Evolutionary conservation across 2,888 invertebrate genomes (phyloP).

Genomic region (Pyrochroa serraticornis): DNA sequence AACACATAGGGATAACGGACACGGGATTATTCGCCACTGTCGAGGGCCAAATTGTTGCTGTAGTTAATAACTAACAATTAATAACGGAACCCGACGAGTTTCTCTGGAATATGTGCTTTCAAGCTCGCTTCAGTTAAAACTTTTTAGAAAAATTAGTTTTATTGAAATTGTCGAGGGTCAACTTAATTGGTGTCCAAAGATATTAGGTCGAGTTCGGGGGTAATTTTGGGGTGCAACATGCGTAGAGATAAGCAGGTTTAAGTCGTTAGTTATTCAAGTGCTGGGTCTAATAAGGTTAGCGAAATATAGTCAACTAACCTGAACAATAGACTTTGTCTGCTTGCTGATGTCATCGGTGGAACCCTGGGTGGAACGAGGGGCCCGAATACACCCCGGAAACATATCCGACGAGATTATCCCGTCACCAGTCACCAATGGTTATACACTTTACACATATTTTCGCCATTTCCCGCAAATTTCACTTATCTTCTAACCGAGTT

Average conservation of each 20-base stretch:
- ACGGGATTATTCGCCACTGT: too few species aligned
- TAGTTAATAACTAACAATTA: too few species aligned
- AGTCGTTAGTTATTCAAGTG: too few species aligned
- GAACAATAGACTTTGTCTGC: conserved; percentile 72
- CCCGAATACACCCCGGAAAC: conserved; percentile 74
- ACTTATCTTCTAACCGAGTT: conserved; percentile 18
- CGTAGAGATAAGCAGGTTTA: too few species aligned
- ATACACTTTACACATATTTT: background rate
- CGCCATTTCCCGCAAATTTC: conserved; percentile 8
- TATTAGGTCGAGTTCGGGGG: background rate
- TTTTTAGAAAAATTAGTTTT: too few species aligned
- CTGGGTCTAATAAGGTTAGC: conserved; percentile 1
- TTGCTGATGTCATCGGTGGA: conserved; percentile 78
- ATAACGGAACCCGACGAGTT: too few species aligned
- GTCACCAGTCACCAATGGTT: conserved; percentile 1
- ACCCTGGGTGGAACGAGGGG: conserved; percentile 73
- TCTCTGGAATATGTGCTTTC: too few species aligned
- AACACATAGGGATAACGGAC: too few species aligned
- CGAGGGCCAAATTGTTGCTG: too few species aligned
- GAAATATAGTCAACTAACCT: conserved; percentile 60
- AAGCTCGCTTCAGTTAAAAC: too few species aligned
- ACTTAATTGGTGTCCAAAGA: conserved; percentile 1
- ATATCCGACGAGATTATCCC: conserved; percentile 50
- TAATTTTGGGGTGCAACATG: too few species aligned
- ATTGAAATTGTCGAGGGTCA: background rate